Evolutionary conservation across 2,888 invertebrate genomes (phyloP).

Genomic region (Bombylius discolor): DNA sequence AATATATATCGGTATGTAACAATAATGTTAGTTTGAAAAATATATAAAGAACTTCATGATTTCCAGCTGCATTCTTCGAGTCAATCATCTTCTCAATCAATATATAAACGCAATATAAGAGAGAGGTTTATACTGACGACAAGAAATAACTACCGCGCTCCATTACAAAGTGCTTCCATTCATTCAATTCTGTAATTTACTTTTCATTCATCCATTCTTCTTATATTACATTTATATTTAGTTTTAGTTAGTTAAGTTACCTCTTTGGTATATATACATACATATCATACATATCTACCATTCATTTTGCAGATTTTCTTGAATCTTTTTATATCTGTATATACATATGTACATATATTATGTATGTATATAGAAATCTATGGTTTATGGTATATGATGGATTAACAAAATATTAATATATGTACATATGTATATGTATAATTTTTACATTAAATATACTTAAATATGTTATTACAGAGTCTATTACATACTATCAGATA

Average conservation of each 20-base stretch:
- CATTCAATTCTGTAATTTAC: slow-evolving; percentile 14
- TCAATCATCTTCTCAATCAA: slow-evolving; percentile 16
- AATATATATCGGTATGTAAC: neutral
- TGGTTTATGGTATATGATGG: too few relatives aligned
- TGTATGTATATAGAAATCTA: neutral
- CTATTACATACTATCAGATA: too few relatives aligned
- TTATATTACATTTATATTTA: neutral
- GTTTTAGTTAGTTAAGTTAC: neutral
- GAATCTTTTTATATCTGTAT: too few relatives aligned
- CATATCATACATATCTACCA: neutral
- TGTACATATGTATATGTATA: neutral
- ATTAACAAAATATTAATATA: too few relatives aligned
- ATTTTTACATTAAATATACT: neutral
- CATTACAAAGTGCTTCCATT: slow-evolving; percentile 11
- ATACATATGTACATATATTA: too few relatives aligned
- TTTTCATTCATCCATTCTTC: slow-evolving; percentile 11
- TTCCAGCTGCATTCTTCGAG: slow-evolving; percentile 12
- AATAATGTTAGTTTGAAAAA: too few relatives aligned
- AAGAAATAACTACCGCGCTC: slow-evolving; percentile 13
- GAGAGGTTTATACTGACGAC: slow-evolving; percentile 10
- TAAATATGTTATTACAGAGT: too few relatives aligned
- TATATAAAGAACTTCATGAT: slow-evolving; percentile 1
- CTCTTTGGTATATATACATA: too few relatives aligned
- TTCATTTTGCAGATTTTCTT: slow-evolving; percentile 8
- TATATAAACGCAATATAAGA: neutral